Evolutionary conservation across 2,113 vertebrate genomes (phyloP).

Genomic region (Crotalus horridus): DNA sequence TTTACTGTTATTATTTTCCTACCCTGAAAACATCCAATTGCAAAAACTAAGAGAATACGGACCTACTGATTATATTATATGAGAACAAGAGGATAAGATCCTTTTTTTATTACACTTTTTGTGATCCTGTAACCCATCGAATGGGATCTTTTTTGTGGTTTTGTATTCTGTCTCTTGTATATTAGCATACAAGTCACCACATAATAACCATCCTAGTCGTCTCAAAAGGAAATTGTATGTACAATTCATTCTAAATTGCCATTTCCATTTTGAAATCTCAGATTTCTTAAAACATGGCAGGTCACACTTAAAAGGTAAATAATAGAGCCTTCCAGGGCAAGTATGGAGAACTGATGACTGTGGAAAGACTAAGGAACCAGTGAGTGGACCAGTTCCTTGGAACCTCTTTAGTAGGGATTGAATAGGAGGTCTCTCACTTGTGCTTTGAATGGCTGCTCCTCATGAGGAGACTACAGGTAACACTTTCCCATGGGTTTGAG

Average conservation of each 20-base stretch:
- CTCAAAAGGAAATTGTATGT: neutral
- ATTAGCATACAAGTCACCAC: neutral
- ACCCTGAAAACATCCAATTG: constrained; percentile 35
- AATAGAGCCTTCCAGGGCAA: neutral
- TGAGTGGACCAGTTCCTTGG: neutral
- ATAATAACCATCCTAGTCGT: neutral
- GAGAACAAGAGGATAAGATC: constrained; percentile 12
- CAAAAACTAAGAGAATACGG: constrained; percentile 39
- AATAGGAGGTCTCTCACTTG: neutral
- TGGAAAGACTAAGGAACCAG: neutral
- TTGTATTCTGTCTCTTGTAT: neutral
- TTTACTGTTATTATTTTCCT: constrained; percentile 51
- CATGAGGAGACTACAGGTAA: neutral
- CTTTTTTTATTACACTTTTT: neutral
- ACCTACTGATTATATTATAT: neutral
- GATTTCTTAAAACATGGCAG: neutral
- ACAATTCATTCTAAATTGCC: neutral
- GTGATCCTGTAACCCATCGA: neutral
- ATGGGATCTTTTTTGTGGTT: neutral
- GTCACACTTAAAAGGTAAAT: neutral
- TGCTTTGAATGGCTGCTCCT: neutral
- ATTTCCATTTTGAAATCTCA: neutral
- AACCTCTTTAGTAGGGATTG: neutral
- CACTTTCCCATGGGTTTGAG: neutral
- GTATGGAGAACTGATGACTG: neutral